Base-by-base conservation (phyloP, 1,140 invertebrate species). In the Lepidurus arcticus region DNA sequence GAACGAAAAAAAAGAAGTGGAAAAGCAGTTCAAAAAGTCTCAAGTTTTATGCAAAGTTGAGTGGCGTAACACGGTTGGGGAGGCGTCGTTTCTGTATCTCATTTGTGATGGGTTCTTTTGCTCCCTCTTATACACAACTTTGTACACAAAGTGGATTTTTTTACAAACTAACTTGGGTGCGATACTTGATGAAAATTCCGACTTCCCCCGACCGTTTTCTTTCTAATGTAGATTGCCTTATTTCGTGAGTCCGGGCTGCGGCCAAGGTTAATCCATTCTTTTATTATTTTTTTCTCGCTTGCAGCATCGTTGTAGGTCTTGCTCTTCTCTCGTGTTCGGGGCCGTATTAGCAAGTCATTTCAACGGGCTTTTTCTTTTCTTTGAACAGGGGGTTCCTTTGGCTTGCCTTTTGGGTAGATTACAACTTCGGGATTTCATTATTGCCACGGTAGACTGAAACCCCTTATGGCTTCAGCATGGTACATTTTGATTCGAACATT, bases 21-120 rank as follows among this genome's bases (percentile, higher is more conserved):
- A 65, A 65, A 65, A 65, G 21, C 53, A 65, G 53, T 65, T 65
- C 53, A 65, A 21, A 21, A 13, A n/a, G 16, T 65, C 53, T n/a
- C 16, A 1, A 65, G 34, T 9, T 16, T 65, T 65, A 65, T 65
- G 53, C 53, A 65, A 65, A 65, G 21, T 21, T 65, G 53, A 65
- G 53, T 65, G 53, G 53, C 53, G 53, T 65, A 65, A 65, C 53
- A 65, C 53, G 53, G 53, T 65, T 65, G 53, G 53, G 53, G 53
- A 65, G 53, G 53, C 53, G 53, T 65, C 53, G 53, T 65, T 65
- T 65, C 53, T 65, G 53, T 65, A 65, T 65, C 53, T 65, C 53
- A 65, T 65, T 65, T 65, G 53, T n/a, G 13, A 34, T 34, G 34
- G 34, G 34, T 34, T 34, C 34, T 34, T 34, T 34, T 34, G 34